Conservation (phyloP, 1,140 invertebrate species). For the Drosophila oshimai region DNA sequence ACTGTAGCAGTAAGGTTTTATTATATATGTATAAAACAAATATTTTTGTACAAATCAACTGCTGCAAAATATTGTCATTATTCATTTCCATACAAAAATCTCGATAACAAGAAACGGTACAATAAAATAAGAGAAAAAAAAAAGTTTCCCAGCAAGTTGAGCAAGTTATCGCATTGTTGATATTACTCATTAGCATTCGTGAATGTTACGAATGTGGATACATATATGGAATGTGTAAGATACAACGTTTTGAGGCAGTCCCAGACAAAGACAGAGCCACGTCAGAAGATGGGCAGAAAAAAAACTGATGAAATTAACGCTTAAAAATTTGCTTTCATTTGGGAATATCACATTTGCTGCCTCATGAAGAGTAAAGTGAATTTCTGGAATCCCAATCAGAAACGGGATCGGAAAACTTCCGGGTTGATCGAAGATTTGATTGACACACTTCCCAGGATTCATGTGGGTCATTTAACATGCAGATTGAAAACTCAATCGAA, state of each 20-base stretch:
- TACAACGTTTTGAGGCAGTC: constrained; percentile 57
- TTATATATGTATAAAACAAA: no score
- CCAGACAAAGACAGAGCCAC: constrained; percentile 40
- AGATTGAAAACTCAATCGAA: constrained; percentile 72
- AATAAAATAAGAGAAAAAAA: constrained; percentile 3
- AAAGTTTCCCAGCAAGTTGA: constrained; percentile 4
- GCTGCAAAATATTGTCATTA: not conserved
- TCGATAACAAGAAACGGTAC: not conserved
- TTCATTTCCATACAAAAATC: not conserved
- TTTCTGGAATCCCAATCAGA: constrained; percentile 28
- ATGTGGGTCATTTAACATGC: constrained; percentile 76
- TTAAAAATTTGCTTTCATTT: constrained; percentile 25
- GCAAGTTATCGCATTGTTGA: constrained; percentile 42
- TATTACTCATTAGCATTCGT: constrained; percentile 62
- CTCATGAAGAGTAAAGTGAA: constrained; percentile 14
- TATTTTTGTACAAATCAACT: not conserved
- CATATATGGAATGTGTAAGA: constrained; percentile 5
- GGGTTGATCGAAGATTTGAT: constrained; percentile 19
- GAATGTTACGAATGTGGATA: constrained; percentile 2
- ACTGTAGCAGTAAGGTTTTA: no score
- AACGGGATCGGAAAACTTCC: constrained; percentile 21
- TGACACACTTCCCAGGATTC: constrained; percentile 47
- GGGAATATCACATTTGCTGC: not conserved
- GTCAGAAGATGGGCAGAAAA: constrained; percentile 24
- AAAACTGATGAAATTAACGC: constrained; percentile 32